Evolutionary conservation across 2,113 vertebrate genomes (phyloP).

Genomic region (Collichthys lucidus): DNA sequence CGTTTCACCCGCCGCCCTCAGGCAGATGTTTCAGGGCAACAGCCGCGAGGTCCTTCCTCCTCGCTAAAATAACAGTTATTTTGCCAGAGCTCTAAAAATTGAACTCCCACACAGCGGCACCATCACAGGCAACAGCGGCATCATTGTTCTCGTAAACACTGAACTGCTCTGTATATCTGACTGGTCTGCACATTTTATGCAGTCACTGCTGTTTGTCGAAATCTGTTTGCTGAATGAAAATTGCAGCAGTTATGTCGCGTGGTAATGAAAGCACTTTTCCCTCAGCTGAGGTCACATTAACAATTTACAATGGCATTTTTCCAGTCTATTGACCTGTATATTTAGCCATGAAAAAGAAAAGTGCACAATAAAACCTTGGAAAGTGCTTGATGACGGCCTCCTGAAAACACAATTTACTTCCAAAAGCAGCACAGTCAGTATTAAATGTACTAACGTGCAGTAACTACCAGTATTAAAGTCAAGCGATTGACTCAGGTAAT

Average conservation of each 20-base stretch:
- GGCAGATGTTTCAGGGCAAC: constrained; percentile 35
- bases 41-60: constrained; percentile 18
- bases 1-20: constrained; percentile 27
- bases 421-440: constrained; percentile 12
- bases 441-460: not conserved
- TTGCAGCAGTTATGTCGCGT: constrained; percentile 2
- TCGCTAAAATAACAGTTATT: constrained; percentile 25
- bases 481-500: not conserved
- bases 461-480: not conserved
- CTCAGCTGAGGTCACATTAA: constrained; percentile 55
- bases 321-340: constrained; percentile 53
- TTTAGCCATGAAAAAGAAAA: constrained; percentile 48
- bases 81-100: constrained; percentile 13
- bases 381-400: constrained; percentile 33
- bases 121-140: not conserved
- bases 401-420: constrained; percentile 21
- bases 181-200: constrained; percentile 26
- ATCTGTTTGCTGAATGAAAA: constrained; percentile 27
- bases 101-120: constrained; percentile 22
- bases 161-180: constrained; percentile 5
- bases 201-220: not conserved
- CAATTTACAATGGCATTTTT: constrained; percentile 59
- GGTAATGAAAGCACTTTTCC: constrained; percentile 44
- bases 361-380: constrained; percentile 31
- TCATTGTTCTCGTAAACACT: not conserved